Base-by-base conservation (phyloP, 2,888 invertebrate genomes). In the Protonemura montana region DNA sequence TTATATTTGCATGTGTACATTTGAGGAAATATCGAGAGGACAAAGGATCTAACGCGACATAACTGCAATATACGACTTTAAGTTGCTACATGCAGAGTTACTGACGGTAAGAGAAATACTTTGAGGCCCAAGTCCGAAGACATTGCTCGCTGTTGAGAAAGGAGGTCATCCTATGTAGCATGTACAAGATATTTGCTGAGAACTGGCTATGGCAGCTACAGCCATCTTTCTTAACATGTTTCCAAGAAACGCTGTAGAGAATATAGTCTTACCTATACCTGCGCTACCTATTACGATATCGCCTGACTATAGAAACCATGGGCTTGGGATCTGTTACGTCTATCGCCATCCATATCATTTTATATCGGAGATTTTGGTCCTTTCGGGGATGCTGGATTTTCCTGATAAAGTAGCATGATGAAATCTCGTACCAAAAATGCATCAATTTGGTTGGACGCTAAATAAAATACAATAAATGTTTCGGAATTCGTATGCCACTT, bases 121-220 rank as follows among this genome's bases (percentile, higher is more conserved):
- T 81, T 10, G 81, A 30, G 80, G 26, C 27, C 80, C 80, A 80
- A 35, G 35, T 6, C 25, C 81, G 78, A 21, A 81, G n/a, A 28
- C n/a, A 21, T 81, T 7, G 29, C 29, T 81, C 81, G 29, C 41
- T 83, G 82, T 13, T 42, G 21, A 41, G 82, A 83, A 83, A 83
- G 82, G 82, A 83, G 82, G 82, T 83, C 82, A 83, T 83, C 35
- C 35, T n/a, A 41, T 83, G n/a, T 83, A 26, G 35, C 30, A 42
- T 78, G 28, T 28, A 78, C 78, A 35, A 83, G 35, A 41, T 59
- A 59, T 59, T 59, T 59, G 59, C 21, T 59, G 21, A 83, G 82
- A 83, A 83, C 82, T 83, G 25, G 42, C 42, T 78, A 21, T 83
- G 26, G 78, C 78, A 28, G 82, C 82, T n/a, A 30, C 26, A 25